Percentiles rank a stretch among this genome's conserved stretches.
phyloP scores from a whole-genome alignment of 2,113 vertebrate species.

The Prunella fulvescens region DNA sequence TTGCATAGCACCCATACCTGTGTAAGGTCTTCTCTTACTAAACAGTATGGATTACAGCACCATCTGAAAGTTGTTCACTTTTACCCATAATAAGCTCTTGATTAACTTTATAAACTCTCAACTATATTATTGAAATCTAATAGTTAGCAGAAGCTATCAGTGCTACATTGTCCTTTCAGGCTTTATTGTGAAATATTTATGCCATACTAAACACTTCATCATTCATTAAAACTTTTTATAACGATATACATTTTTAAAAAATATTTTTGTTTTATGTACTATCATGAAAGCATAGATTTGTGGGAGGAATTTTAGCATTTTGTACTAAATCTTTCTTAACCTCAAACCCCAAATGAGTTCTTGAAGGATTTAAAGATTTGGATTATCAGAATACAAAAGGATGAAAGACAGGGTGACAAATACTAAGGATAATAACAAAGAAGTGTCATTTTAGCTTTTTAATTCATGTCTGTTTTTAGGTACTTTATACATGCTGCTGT shows the following conservation, averaged over 20 bases:
- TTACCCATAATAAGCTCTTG: neutral
- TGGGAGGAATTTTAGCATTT: neutral
- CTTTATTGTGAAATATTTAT: neutral
- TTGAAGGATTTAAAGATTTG: slow-evolving; percentile 57
- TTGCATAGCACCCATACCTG: neutral
- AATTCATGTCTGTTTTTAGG: slow-evolving; percentile 22
- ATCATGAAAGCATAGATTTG: neutral
- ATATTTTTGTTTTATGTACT: neutral
- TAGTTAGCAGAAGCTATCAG: neutral
- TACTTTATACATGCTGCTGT: neutral
- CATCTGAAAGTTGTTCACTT: neutral
- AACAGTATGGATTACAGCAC: neutral
- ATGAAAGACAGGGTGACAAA: slow-evolving; percentile 52
- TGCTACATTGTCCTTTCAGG: neutral
- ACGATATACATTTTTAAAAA: neutral
- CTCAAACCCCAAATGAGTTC: slow-evolving; percentile 5
- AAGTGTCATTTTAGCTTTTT: slow-evolving; percentile 40
- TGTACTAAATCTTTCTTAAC: slow-evolving; percentile 12
- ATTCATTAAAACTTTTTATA: neutral
- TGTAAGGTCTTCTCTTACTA: neutral
- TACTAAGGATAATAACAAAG: slow-evolving; percentile 40
- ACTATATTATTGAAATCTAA: neutral
- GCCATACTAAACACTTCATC: neutral
- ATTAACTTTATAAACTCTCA: neutral
- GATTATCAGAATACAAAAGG: slow-evolving; percentile 62